Conservation (phyloP, 2,797 vertebrate genomes). For the Meriones psammophilus region DNA sequence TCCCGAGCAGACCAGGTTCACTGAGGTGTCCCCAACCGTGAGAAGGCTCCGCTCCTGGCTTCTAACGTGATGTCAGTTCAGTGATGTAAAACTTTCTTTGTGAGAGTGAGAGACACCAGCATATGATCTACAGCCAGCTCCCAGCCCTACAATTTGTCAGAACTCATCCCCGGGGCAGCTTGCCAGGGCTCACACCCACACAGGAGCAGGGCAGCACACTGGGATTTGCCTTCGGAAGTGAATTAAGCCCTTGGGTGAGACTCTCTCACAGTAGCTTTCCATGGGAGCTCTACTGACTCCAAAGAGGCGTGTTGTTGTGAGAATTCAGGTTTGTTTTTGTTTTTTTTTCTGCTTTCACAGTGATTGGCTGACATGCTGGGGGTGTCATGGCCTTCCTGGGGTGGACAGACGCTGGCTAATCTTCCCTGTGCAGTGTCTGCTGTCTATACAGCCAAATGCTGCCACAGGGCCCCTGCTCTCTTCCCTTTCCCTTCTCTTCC, state of each 20-base stretch:
- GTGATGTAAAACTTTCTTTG: background rate
- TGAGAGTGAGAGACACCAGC: background rate
- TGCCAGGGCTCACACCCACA: no score
- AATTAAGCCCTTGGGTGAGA: background rate
- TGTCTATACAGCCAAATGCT: background rate
- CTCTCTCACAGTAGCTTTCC: no score
- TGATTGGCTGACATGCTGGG: background rate
- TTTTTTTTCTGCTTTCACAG: background rate
- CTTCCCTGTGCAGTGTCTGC: background rate
- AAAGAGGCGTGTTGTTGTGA: background rate
- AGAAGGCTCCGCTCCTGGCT: background rate
- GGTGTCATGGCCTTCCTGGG: background rate
- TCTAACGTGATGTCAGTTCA: background rate
- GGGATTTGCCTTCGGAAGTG: background rate
- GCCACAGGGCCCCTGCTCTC: background rate
- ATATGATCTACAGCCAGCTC: conserved; percentile 24
- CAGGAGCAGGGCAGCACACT: background rate
- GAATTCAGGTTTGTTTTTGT: background rate
- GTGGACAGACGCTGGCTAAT: background rate
- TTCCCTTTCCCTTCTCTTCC: background rate
- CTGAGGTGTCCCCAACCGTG: background rate
- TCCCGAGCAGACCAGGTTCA: background rate
- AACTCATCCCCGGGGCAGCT: background rate
- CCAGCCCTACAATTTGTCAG: background rate
- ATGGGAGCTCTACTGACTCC: background rate